Conservation (phyloP, 2,888 invertebrate species). For the Antheraea assamensis region DNA sequence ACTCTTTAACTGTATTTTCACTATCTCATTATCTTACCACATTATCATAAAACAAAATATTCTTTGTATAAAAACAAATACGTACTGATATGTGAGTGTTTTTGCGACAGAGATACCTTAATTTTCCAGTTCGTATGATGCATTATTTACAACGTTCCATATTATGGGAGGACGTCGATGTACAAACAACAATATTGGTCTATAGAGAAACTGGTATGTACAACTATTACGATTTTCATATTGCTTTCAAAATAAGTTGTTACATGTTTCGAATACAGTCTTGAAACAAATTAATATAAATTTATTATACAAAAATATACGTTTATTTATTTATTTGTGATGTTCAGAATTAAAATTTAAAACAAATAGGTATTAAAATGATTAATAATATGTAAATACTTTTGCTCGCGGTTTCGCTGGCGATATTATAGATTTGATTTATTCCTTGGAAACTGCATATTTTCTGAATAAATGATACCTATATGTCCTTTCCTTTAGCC, state of each 20-base stretch:
- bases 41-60: background rate
- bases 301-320: too few species aligned
- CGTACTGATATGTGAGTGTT: background rate
- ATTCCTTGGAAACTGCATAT: too few species aligned
- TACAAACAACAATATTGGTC: constrained; percentile 52
- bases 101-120: constrained; percentile 6
- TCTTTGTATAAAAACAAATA: background rate
- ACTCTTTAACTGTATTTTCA: background rate
- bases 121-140: constrained; percentile 48
- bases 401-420: too few species aligned
- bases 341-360: too few species aligned
- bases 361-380: too few species aligned
- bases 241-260: background rate
- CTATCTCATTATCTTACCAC: background rate
- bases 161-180: constrained; percentile 54
- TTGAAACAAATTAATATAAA: too few species aligned
- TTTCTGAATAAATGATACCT: too few species aligned
- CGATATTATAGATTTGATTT: too few species aligned
- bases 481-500: too few species aligned
- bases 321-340: too few species aligned
- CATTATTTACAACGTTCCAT: constrained; percentile 45
- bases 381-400: too few species aligned
- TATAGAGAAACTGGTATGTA: constrained; percentile 60
- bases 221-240: background rate
- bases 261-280: too few species aligned